Conservation (phyloP, 1,140 invertebrate species). For the Tetranychus urticae region DNA sequence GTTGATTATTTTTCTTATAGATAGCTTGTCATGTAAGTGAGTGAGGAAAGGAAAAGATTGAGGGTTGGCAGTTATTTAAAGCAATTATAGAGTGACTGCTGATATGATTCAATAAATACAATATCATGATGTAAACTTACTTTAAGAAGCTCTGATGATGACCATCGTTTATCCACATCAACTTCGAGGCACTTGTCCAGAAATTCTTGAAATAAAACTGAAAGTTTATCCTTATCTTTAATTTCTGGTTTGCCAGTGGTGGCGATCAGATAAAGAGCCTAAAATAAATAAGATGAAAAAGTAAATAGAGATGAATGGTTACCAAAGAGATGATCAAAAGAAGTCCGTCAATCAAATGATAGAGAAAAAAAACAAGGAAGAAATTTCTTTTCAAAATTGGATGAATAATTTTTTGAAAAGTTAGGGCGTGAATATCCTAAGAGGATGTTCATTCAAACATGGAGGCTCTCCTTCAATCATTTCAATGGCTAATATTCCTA, state of each 20-base stretch:
- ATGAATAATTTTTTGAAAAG: background rate
- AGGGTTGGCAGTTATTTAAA: too few species aligned
- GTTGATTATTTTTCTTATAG: too few species aligned
- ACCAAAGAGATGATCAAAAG: background rate
- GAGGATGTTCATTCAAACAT: constrained; percentile 41
- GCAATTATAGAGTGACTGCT: background rate
- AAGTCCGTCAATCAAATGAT: background rate
- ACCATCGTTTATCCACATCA: constrained; percentile 73
- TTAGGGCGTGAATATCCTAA: constrained; percentile 19
- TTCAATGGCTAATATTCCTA: constrained; percentile 44
- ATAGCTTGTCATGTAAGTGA: too few species aligned
- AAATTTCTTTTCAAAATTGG: background rate
- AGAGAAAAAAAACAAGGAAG: background rate
- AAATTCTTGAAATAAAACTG: constrained; percentile 88
- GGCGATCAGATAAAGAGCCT: constrained; percentile 90
- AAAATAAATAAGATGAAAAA: constrained; percentile 12
- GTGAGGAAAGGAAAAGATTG: too few species aligned
- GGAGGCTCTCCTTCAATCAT: constrained; percentile 50
- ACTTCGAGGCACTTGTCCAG: constrained; percentile 94
- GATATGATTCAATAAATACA: background rate
- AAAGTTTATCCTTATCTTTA: constrained; percentile 88
- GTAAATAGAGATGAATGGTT: background rate
- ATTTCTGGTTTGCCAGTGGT: constrained; percentile 99
- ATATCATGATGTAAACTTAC: constrained; percentile 22
- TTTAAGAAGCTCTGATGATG: constrained; percentile 70